These are phyloP conservation scores for Ennomos erosarius DNA, from an alignment of 2,888 invertebrate genomes.

Conservation along the genomic window DNA sequence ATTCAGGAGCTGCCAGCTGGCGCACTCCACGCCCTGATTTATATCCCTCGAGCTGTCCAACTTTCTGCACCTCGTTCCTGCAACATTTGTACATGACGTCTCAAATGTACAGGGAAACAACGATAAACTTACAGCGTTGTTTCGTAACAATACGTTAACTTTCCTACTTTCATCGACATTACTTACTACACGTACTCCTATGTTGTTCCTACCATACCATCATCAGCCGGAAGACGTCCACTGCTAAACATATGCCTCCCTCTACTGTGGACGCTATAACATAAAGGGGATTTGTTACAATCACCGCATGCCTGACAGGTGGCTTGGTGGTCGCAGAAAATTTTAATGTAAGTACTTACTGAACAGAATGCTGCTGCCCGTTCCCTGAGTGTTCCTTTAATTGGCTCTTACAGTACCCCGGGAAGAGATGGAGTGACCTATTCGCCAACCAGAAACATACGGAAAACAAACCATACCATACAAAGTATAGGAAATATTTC, in stretches of 20 bases:
- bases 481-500: constrained; percentile 1
- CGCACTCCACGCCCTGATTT: constrained; percentile 72
- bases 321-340: too few relatives aligned
- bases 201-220: too few relatives aligned
- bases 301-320: too few relatives aligned
- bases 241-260: too few relatives aligned
- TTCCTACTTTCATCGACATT: constrained; percentile 11
- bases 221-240: too few relatives aligned
- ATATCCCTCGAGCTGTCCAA: constrained; percentile 75
- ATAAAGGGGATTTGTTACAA: too few relatives aligned
- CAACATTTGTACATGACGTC: constrained; percentile 79
- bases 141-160: constrained; percentile 24
- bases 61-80: constrained; percentile 80
- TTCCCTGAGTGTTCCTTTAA: too few relatives aligned
- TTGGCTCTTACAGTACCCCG: too few relatives aligned
- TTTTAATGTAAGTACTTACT: too few relatives aligned
- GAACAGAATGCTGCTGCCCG: too few relatives aligned
- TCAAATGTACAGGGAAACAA: constrained; percentile 68
- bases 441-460: neutral
- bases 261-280: too few relatives aligned
- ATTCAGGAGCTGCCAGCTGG: constrained; percentile 69
- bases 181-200: neutral
- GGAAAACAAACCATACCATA: constrained; percentile 1
- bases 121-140: constrained; percentile 46
- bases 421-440: too few relatives aligned